Conservation (phyloP, 2,113 vertebrate genomes). For the Dicaeum eximium region DNA sequence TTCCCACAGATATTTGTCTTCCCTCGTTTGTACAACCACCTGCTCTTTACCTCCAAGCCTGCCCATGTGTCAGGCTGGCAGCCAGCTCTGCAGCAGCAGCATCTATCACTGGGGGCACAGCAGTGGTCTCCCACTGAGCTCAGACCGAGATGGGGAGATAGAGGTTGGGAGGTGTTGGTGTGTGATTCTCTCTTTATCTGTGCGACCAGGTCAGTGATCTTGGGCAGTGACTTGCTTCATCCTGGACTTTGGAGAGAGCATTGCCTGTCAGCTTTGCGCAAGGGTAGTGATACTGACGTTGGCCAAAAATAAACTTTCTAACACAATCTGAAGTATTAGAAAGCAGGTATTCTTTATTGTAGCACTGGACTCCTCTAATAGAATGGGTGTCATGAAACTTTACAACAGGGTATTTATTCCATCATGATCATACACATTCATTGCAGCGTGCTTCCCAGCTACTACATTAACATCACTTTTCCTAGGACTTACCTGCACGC, state of each 20-base stretch:
- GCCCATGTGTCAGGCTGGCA: accelerated
- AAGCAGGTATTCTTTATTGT: background rate
- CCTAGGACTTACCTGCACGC: background rate
- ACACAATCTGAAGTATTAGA: background rate
- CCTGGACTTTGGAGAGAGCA: background rate
- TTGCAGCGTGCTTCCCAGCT: background rate
- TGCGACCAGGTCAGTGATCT: background rate
- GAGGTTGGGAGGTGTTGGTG: accelerated
- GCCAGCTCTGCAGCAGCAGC: background rate
- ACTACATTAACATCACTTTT: background rate
- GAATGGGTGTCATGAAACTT: background rate
- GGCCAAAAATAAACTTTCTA: background rate
- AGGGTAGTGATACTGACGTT: background rate
- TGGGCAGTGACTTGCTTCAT: background rate
- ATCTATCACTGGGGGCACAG: accelerated
- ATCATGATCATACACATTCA: background rate
- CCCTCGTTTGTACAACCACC: background rate
- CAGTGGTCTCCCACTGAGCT: background rate
- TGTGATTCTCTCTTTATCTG: background rate
- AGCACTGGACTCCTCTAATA: background rate
- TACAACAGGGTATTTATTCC: background rate
- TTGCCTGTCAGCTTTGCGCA: background rate
- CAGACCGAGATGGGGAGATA: accelerated
- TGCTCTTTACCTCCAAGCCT: background rate
- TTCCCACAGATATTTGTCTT: background rate